Base-by-base conservation (phyloP, 1,140 invertebrate species). In the Drosophila orosa region DNA sequence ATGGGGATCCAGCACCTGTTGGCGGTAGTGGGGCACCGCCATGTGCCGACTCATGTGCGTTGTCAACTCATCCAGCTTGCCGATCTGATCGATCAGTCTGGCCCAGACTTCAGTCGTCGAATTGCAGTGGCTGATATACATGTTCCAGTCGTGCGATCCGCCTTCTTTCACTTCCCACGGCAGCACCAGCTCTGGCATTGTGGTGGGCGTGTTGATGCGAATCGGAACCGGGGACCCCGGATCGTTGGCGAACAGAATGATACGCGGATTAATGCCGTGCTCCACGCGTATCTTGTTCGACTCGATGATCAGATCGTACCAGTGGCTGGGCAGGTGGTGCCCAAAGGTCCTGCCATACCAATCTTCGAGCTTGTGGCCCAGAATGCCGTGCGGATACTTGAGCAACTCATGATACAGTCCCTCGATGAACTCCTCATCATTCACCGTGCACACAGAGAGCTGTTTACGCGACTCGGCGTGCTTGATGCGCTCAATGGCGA, bases 21-120 rank as follows among this genome's bases (percentile, higher is more conserved):
- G 57, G 1, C 74, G 52, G 42, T 71, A 54, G 7, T 42, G 22
- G 7, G 60, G 58, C 0, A 40, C 48, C 2, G 79, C 55, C 87
- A 92, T 91, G 40, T 74, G 27, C 7, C 66, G 47, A 13, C 90
- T 78, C 48, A 92, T 77, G 17, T 92, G 77, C 8, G 65, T 81
- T 2, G 84, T 77, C 2, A 92, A 31, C 33, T 67, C 65, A 50
- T 91, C 82, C 29, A 92, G 81, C 10, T 63, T 77, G 8, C 76
- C 72, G 17, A 74, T 84, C 22, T 92, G 90, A 27, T 92, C 91
- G 29, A 92, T 90, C 1, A 92, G 56, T 5, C 87, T 74, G 1
- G 68, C 91, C 91, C 91, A 92, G 25, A 92, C 80, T 25, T 81
- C 84, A 19, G 63, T 77, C 2, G 91, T 91, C 17, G 85, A 90